These are phyloP conservation scores for Eumaeus atala DNA, from an alignment of 1,140 invertebrate genomes.

Conservation along the genomic window DNA sequence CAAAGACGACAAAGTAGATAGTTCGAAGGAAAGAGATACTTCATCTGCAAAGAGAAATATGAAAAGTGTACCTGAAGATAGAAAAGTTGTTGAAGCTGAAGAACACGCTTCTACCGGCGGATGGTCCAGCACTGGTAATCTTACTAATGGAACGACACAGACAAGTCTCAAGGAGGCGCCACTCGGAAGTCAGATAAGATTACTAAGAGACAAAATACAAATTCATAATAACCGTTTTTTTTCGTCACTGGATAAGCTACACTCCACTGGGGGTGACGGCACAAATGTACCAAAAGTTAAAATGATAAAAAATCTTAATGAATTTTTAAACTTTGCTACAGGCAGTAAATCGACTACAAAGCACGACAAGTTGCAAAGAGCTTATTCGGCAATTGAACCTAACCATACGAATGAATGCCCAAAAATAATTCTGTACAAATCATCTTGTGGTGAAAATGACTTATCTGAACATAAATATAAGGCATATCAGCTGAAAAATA, in stretches of 20 bases:
- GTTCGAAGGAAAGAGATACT: constrained; percentile 30
- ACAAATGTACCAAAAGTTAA: constrained; percentile 63
- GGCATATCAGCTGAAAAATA: constrained; percentile 23
- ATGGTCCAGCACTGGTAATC: constrained; percentile 52
- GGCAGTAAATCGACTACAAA: constrained; percentile 74
- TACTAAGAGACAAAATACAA: constrained; percentile 64
- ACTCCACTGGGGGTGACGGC: constrained; percentile 39
- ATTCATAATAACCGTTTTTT: constrained; percentile 71
- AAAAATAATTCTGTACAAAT: constrained; percentile 55
- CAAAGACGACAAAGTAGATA: constrained; percentile 35
- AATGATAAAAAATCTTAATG: constrained; percentile 88
- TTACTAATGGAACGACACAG: constrained; percentile 48
- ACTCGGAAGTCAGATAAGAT: constrained; percentile 59
- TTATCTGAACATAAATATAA: constrained; percentile 40
- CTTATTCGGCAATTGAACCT: constrained; percentile 45
- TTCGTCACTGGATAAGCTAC: constrained; percentile 73
- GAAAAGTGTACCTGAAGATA: constrained; percentile 56
- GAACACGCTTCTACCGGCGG: constrained; percentile 18
- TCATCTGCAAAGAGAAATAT: constrained; percentile 40
- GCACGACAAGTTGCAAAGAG: constrained; percentile 48
- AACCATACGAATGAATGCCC: constrained; percentile 41
- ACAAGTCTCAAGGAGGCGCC: constrained; percentile 45
- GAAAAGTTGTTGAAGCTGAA: constrained; percentile 31
- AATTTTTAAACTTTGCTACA: constrained; percentile 85
- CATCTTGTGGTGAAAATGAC: constrained; percentile 52